Percentiles rank a stretch among this genome's conserved stretches.
phyloP scores from a whole-genome alignment of 2,113 vertebrate species.

The Spilogale gracilis region DNA sequence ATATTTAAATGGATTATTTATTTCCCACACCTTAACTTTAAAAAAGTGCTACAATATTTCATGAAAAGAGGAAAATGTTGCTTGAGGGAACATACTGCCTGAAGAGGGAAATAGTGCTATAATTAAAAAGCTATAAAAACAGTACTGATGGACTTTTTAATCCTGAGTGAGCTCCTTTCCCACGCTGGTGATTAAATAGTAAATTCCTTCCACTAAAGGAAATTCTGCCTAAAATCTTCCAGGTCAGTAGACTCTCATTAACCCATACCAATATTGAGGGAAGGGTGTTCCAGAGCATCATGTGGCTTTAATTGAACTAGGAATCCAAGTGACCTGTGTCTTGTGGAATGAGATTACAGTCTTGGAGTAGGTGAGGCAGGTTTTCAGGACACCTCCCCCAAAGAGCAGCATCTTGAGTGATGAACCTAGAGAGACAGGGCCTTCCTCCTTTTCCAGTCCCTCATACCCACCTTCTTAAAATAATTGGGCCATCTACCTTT shows the following conservation, averaged over 20 bases:
- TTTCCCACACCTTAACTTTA: neutral
- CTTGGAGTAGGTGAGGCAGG: accelerated
- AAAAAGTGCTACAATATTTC: neutral
- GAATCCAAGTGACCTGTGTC: neutral
- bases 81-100: neutral
- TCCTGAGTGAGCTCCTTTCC: neutral
- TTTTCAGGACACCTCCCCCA: accelerated
- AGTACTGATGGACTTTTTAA: neutral
- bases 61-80: neutral
- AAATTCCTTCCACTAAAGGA: neutral
- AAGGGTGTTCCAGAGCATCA: neutral
- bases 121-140: neutral
- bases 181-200: neutral
- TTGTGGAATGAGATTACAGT: neutral
- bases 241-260: neutral
- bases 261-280: accelerated
- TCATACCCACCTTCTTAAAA: neutral
- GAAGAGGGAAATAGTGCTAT: neutral
- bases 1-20: neutral
- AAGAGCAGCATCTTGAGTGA: neutral
- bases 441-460: neutral
- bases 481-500: neutral
- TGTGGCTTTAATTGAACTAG: neutral
- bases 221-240: neutral
- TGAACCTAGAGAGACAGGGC: too few relatives aligned